Base-by-base conservation (phyloP, 1,140 invertebrate species). In the Acromyrmex charruanus region DNA sequence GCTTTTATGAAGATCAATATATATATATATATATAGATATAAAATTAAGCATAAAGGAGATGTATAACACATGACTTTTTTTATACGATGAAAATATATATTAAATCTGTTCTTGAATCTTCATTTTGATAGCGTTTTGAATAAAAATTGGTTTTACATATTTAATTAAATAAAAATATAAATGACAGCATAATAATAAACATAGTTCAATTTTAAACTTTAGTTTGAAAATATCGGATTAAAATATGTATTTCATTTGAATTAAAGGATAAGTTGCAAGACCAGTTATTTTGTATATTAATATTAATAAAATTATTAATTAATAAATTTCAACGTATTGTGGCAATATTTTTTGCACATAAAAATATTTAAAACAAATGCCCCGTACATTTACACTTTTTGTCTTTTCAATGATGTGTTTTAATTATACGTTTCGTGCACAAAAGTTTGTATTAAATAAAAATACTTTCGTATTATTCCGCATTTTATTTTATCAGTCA, bases 201-300 rank as follows among this genome's bases (percentile, higher is more conserved):
- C 1, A 39, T 28, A 77, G 7, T 61, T 77, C 44, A 21, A 53
- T 28, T 12, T 2, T 55, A 35, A 35, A 39, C 25, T 69, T 58
- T 69, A 9, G 1, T 35, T 68, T 39, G 0, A 14, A 71, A 25
- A 59, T 82, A 59, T 58, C 3, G 10, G 2, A 18, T 74, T 35
- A 2, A 58, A 58, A 35, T 74, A 21, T 31, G 14, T 25, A 35
- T 35, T n/a, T 61, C 6, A 31, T 0, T 21, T 75, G 2, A 66
- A 35, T 14, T 58, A n/a, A 51, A 31, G 49, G 16, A 77, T 39
- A 44, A 44, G 39, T 44, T 44, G 39, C 39, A 44, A 39, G 39
- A 31, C 61, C 14, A 44, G 39, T 77, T 75, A n/a, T 85, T 84
- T 84, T 75, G 21, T 84, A 84, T 61, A 63, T 75, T 84, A 31